Conservation (phyloP, 2,113 vertebrate genomes). For the Tricholaema leucomelas region DNA sequence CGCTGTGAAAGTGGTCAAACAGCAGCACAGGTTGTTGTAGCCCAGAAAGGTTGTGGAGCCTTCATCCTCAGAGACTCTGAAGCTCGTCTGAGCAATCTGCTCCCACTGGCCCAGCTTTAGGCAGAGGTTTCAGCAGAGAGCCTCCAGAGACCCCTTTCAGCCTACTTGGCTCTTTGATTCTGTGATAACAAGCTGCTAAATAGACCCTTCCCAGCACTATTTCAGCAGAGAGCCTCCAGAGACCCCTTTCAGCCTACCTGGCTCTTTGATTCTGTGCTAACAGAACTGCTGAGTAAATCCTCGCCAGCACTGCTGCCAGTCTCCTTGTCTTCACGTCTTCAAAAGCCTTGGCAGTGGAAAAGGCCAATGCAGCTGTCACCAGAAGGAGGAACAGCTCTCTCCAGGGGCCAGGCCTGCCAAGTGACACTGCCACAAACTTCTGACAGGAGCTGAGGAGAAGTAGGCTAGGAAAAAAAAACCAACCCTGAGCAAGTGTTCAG, state of each 20-base stretch:
- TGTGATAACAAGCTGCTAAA: not conserved
- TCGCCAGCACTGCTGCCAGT: not conserved
- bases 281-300: not conserved
- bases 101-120: not conserved
- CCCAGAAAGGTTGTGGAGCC: fast-evolving
- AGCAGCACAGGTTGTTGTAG: not conserved
- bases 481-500: too few species aligned
- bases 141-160: not conserved
- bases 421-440: not conserved
- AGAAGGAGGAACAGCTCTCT: conserved; percentile 1
- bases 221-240: not conserved
- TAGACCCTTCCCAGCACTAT: not conserved
- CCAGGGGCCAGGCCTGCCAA: conserved; percentile 7
- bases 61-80: not conserved
- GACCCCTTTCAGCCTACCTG: not conserved
- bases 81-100: not conserved
- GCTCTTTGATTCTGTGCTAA: not conserved
- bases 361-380: not conserved
- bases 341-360: not conserved
- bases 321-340: not conserved
- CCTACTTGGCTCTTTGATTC: not conserved
- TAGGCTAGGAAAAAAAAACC: not conserved
- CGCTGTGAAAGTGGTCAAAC: not conserved
- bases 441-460: not conserved
- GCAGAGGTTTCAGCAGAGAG: not conserved